Evolutionary conservation across 92 coral and sea anemone genomes (phyloP).

Genomic region (Galaxea fascicularis): DNA sequence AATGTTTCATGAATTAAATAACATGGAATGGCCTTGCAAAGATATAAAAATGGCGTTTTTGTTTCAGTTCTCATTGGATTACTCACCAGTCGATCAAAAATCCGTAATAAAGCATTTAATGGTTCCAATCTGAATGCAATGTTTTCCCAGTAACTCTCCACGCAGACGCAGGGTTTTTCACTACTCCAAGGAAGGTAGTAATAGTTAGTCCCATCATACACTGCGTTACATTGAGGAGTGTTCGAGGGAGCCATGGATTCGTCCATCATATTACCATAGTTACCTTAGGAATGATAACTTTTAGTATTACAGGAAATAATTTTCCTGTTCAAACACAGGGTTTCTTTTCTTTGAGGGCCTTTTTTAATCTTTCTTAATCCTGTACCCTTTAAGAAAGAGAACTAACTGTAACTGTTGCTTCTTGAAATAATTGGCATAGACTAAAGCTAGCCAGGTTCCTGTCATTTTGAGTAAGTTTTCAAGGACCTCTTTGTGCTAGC

Average conservation of each 20-base stretch:
- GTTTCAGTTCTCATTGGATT: too few relatives aligned
- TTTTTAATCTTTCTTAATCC: too few relatives aligned
- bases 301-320: background rate
- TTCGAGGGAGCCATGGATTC: conserved; percentile 95
- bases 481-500: too few relatives aligned
- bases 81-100: conserved; percentile 86
- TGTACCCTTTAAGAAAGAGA: too few relatives aligned
- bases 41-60: too few relatives aligned
- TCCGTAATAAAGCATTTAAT: conserved; percentile 71
- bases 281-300: conserved; percentile 60
- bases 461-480: too few relatives aligned
- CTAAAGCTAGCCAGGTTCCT: too few relatives aligned
- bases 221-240: conserved; percentile 94
- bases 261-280: conserved; percentile 98
- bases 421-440: too few relatives aligned
- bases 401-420: too few relatives aligned
- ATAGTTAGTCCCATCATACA: conserved; percentile 89
- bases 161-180: conserved; percentile 94
- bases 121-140: conserved; percentile 91
- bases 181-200: conserved; percentile 93
- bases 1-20: too few relatives aligned
- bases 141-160: conserved; percentile 96
- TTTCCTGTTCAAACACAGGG: background rate
- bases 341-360: too few relatives aligned
- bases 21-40: too few relatives aligned